Evolutionary conservation across 1,140 invertebrate species (phyloP).

Genomic region (Globodera ellingtonae): DNA sequence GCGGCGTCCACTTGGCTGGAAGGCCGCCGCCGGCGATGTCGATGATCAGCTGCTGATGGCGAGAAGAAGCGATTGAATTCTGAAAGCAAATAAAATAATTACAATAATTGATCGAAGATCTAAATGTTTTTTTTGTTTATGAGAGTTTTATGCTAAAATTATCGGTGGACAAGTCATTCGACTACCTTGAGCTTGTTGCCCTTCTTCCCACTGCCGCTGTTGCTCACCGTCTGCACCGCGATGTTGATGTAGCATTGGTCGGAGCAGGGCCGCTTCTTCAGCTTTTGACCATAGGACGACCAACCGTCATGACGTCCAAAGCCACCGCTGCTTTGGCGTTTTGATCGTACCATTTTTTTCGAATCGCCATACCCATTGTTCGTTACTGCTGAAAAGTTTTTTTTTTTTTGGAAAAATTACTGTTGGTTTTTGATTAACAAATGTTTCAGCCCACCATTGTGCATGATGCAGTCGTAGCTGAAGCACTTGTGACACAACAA

Average conservation of each 20-base stretch:
- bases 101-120: no score
- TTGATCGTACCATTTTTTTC: slow-evolving; percentile 19
- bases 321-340: slow-evolving; percentile 9
- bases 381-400: slow-evolving; percentile 29
- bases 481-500: slow-evolving; percentile 48
- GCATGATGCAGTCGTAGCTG: slow-evolving; percentile 49
- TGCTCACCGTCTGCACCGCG: neutral
- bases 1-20: slow-evolving; percentile 41
- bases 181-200: neutral
- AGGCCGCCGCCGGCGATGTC: neutral
- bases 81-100: neutral
- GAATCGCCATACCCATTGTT: slow-evolving; percentile 28
- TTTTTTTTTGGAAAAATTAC: neutral
- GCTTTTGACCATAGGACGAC: neutral
- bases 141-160: no score
- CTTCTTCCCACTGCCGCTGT: slow-evolving; percentile 7
- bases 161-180: no score
- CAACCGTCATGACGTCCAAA: neutral
- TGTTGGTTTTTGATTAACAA: neutral
- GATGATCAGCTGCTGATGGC: neutral
- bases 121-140: no score
- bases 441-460: slow-evolving; percentile 34
- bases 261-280: slow-evolving; percentile 34
- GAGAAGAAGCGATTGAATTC: neutral
- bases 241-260: slow-evolving; percentile 33